These are phyloP conservation scores for Clinocottus analis DNA, from an alignment of 2,113 vertebrate species.

Conservation along the genomic window DNA sequence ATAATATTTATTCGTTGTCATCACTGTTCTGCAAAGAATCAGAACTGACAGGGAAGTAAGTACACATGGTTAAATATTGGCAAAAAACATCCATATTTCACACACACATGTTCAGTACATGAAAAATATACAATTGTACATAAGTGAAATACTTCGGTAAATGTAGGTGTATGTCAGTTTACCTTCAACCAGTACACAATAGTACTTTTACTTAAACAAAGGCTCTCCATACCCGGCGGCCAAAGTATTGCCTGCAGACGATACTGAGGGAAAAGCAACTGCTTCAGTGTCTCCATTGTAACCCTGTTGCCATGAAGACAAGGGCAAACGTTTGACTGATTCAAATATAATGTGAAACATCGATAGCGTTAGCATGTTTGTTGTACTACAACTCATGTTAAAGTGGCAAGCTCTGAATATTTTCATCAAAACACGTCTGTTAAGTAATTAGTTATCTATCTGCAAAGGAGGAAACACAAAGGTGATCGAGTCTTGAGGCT, in stretches of 20 bases:
- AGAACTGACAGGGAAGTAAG: background rate
- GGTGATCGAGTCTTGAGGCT: background rate
- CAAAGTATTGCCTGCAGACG: background rate
- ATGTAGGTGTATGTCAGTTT: no score
- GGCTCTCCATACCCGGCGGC: no score
- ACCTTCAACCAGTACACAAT: no score
- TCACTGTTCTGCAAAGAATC: conserved; percentile 11
- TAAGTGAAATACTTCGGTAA: no score
- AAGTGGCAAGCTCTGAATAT: background rate
- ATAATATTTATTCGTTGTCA: conserved; percentile 2
- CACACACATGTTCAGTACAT: conserved; percentile 15
- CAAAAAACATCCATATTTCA: background rate
- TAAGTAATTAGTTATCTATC: background rate
- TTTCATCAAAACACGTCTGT: background rate
- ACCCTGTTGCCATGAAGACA: background rate
- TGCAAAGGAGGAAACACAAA: background rate
- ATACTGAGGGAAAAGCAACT: no score
- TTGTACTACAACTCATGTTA: background rate
- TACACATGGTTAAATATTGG: background rate
- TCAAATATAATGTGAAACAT: background rate
- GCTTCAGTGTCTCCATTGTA: background rate
- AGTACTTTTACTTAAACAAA: no score
- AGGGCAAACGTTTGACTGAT: background rate
- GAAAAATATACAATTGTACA: background rate
- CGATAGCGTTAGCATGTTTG: background rate